Percentiles rank a stretch among this genome's conserved stretches.
phyloP scores from a whole-genome alignment of 1,140 invertebrate genomes.

The Ephestia elutella region DNA sequence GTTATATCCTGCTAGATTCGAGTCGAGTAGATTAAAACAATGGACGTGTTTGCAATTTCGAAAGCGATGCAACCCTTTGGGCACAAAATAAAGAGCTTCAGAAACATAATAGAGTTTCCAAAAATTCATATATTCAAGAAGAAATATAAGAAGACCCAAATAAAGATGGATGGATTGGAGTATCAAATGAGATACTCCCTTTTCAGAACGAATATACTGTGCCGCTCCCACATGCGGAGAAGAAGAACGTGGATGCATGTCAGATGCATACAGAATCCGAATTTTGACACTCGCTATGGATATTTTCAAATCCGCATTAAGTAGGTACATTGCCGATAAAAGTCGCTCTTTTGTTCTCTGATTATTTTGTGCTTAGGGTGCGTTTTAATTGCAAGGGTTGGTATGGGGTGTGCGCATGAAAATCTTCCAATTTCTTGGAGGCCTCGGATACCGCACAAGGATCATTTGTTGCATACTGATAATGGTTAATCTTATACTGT shows the following conservation, averaged over 20 bases:
- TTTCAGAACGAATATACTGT: too few relatives aligned
- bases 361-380: slow-evolving; percentile 26
- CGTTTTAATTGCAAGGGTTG: slow-evolving; percentile 66
- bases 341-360: background rate
- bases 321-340: background rate
- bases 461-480: slow-evolving; percentile 50
- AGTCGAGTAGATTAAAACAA: slow-evolving; percentile 65
- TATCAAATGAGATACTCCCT: too few relatives aligned
- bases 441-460: slow-evolving; percentile 30
- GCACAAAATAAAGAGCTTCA: background rate
- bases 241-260: too few relatives aligned
- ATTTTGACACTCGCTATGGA: too few relatives aligned
- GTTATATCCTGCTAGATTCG: slow-evolving; percentile 43
- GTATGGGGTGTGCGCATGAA: slow-evolving; percentile 27
- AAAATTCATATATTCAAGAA: background rate
- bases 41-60: slow-evolving; percentile 66
- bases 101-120: background rate
- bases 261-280: too few relatives aligned
- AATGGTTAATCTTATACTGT: background rate
- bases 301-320: too few relatives aligned
- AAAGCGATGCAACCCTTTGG: slow-evolving; percentile 61
- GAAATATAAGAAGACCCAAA: too few relatives aligned
- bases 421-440: slow-evolving; percentile 46
- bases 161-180: too few relatives aligned
- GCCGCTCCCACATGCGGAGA: too few relatives aligned